These are phyloP conservation scores for Fratercula arctica DNA, from an alignment of 2,797 vertebrate genomes.

Conservation along the genomic window DNA sequence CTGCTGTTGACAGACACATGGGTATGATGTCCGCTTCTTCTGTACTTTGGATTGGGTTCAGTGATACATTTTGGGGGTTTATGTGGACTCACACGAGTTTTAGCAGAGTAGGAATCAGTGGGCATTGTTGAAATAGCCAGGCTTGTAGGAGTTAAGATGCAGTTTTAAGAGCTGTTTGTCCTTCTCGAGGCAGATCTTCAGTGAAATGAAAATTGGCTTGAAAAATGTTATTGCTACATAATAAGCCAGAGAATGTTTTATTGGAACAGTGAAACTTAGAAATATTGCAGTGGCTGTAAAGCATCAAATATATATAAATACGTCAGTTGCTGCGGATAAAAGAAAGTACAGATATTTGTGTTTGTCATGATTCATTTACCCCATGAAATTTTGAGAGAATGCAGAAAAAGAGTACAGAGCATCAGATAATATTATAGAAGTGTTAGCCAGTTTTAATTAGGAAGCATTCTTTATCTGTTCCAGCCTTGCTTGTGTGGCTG, in stretches of 20 bases:
- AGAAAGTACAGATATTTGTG: not conserved
- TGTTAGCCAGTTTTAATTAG: slow-evolving; percentile 37
- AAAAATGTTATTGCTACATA: slow-evolving; percentile 36
- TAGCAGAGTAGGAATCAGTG: not conserved
- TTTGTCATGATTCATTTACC: not conserved
- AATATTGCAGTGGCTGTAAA: slow-evolving; percentile 29
- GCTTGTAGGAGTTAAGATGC: not conserved
- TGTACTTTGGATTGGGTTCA: not conserved
- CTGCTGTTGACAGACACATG: not conserved
- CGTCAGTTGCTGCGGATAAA: slow-evolving; percentile 12
- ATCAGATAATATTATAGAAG: not conserved
- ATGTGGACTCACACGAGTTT: not conserved
- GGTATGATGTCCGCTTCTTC: not conserved
- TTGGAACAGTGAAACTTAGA: slow-evolving; percentile 25
- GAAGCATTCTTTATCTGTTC: not conserved
- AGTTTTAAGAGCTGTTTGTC: not conserved
- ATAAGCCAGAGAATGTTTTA: slow-evolving; percentile 28
- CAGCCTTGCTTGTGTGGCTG: not conserved
- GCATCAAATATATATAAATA: slow-evolving; percentile 23
- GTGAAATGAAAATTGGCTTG: slow-evolving; percentile 24
- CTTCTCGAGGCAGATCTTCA: not conserved
- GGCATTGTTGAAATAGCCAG: not conserved
- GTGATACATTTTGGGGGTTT: not conserved
- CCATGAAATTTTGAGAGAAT: not conserved
- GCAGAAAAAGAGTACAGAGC: not conserved